Conservation (phyloP, 2,797 vertebrate species). For the Muraenolepis orangiensis region DNA sequence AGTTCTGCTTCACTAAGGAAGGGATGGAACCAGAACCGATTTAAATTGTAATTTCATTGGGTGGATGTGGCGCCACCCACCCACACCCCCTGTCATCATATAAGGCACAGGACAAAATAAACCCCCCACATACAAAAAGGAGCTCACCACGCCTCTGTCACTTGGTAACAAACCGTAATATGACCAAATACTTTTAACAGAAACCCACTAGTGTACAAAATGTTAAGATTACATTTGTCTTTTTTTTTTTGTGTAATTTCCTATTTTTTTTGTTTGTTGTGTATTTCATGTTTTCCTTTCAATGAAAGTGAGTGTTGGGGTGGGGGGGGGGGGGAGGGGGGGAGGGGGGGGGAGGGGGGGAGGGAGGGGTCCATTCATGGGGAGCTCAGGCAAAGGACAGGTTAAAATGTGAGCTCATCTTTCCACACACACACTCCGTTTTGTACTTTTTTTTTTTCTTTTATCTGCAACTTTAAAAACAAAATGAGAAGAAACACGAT, state of each 20-base stretch:
- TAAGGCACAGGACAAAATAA: slow-evolving; percentile 99
- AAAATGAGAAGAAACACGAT: slow-evolving; percentile 82
- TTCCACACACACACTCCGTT: slow-evolving; percentile 56
- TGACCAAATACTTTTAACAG: slow-evolving; percentile 80
- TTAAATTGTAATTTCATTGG: slow-evolving; percentile 69
- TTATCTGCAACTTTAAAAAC: slow-evolving; percentile 70
- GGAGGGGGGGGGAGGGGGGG: slow-evolving; percentile 34
- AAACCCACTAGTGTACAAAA: slow-evolving; percentile 90
- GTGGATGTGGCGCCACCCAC: slow-evolving; percentile 65
- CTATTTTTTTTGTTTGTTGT: slow-evolving; percentile 34
- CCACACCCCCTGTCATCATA: slow-evolving; percentile 82
- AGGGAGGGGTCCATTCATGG: slow-evolving; percentile 14
- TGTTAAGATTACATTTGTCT: slow-evolving; percentile 78
- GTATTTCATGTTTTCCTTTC: slow-evolving; percentile 49
- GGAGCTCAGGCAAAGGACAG: slow-evolving; percentile 60
- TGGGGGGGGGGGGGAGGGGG: slow-evolving; percentile 31
- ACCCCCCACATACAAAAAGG: slow-evolving; percentile 81
- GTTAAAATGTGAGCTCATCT: slow-evolving; percentile 78
- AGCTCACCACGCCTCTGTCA: slow-evolving; percentile 75
- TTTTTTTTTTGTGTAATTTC: slow-evolving; percentile 50
- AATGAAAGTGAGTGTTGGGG: slow-evolving; percentile 49
- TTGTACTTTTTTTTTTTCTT: slow-evolving; percentile 29
- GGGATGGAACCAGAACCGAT: slow-evolving; percentile 46
- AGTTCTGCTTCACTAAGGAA: slow-evolving; percentile 34
- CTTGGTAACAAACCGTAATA: slow-evolving; percentile 76